A percentile compares a stretch with the other conserved stretches of the same genome.
Conservation (phyloP, 2,888 invertebrate genomes). For the Stenodema calcarata region DNA sequence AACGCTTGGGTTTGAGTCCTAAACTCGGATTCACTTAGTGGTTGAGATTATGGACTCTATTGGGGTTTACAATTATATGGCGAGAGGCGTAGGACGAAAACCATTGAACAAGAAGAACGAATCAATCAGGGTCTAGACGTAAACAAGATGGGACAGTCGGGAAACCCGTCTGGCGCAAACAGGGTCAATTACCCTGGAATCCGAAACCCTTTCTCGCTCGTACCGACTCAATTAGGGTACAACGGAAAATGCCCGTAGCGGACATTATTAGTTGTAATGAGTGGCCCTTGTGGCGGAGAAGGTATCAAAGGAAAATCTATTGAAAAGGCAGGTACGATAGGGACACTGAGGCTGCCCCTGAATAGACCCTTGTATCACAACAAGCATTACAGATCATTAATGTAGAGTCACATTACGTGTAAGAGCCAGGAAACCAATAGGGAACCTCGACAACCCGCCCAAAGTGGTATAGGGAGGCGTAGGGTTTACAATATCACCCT, state of each 20-base stretch:
- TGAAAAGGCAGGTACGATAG: not conserved
- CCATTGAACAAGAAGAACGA: not conserved
- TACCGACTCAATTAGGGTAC: not conserved
- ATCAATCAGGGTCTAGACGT: conserved; percentile 26
- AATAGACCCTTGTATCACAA: conserved; percentile 29
- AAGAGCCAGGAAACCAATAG: conserved; percentile 1
- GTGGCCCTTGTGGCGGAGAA: not conserved
- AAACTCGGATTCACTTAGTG: too few relatives aligned
- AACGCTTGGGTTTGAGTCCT: too few relatives aligned
- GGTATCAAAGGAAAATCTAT: conserved; percentile 11
- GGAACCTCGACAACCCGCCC: not conserved
- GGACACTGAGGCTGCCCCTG: not conserved
- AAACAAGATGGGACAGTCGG: conserved; percentile 11
- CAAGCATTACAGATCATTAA: conserved; percentile 43
- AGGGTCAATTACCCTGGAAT: conserved; percentile 17
- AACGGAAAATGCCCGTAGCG: not conserved
- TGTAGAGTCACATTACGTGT: conserved; percentile 40
- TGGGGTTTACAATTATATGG: too few relatives aligned
- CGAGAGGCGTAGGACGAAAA: not conserved
- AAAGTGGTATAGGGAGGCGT: too few relatives aligned
- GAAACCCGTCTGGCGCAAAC: conserved; percentile 18
- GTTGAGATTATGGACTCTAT: too few relatives aligned
- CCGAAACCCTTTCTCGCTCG: not conserved
- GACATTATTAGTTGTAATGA: conserved; percentile 5
- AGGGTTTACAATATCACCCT: conserved; percentile 25